A percentile compares a stretch with the other conserved stretches of the same genome.
phyloP scores from a whole-genome alignment of 2,888 invertebrate genomes.

The Drosophila villosipedis region DNA sequence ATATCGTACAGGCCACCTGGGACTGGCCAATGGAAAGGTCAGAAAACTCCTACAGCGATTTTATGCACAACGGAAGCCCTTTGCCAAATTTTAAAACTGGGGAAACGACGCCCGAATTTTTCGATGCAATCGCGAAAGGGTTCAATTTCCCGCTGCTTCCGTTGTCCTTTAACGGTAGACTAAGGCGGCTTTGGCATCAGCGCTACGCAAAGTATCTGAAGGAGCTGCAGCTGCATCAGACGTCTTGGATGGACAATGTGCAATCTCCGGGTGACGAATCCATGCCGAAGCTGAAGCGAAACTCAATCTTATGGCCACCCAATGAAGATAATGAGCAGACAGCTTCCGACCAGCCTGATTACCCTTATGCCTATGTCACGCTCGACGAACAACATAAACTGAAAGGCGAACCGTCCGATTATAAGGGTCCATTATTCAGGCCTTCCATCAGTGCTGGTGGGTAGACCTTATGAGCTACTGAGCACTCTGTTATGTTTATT shows the following conservation, averaged over 20 bases:
- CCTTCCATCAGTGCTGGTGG: constrained; percentile 85
- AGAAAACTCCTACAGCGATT: constrained; percentile 25
- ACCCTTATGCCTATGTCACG: constrained; percentile 18
- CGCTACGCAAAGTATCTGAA: constrained; percentile 31
- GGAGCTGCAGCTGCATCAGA: constrained; percentile 50
- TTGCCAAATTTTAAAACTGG: constrained; percentile 55
- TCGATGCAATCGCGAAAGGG: constrained; percentile 17
- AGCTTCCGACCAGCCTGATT: not conserved
- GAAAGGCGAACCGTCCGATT: constrained; percentile 64
- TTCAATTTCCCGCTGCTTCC: constrained; percentile 59
- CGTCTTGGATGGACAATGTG: constrained; percentile 40
- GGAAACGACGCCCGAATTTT: constrained; percentile 60
- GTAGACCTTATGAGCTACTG: constrained; percentile 36
- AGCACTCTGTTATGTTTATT: constrained; percentile 13
- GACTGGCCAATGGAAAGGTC: constrained; percentile 32
- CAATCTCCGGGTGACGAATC: constrained; percentile 67
- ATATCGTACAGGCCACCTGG: constrained; percentile 23
- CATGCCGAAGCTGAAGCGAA: constrained; percentile 38
- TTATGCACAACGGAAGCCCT: constrained; percentile 58
- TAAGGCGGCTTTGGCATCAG: constrained; percentile 37
- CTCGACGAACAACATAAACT: constrained; percentile 20
- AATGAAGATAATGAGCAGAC: not conserved
- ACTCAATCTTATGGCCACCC: constrained; percentile 32
- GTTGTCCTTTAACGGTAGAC: constrained; percentile 24
- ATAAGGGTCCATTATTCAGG: constrained; percentile 50